phyloP scores from a whole-genome alignment of 2,888 invertebrate genomes.

The Coelogynopora nodosa region DNA sequence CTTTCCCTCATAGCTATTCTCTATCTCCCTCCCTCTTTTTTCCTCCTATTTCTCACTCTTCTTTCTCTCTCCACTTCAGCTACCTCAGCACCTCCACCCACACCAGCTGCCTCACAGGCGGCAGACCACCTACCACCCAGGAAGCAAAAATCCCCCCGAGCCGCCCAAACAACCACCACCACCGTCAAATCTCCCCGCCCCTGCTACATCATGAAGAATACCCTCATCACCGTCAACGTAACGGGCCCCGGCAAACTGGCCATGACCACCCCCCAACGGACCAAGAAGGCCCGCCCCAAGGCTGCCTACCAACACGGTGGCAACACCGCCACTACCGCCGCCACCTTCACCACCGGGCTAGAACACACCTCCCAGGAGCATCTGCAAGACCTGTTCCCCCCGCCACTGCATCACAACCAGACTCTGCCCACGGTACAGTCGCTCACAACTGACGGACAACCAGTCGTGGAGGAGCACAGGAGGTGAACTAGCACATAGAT shows the following conservation, averaged over 20 bases:
- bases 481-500: no score
- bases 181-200: not conserved
- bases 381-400: slow-evolving; percentile 1
- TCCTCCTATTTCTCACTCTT: not conserved
- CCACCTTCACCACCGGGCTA: not conserved
- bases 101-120: not conserved
- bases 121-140: not conserved
- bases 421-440: not conserved
- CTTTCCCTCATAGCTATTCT: no score
- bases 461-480: no score
- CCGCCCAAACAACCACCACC: not conserved
- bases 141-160: not conserved
- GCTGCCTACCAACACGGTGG: not conserved
- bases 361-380: not conserved
- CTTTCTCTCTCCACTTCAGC: no score
- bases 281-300: not conserved
- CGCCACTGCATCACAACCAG: not conserved
- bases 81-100: not conserved
- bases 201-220: not conserved
- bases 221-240: not conserved
- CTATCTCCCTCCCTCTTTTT: no score
- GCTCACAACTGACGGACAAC: not conserved
- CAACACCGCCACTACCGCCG: not conserved
- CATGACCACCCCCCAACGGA: not conserved
- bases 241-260: slow-evolving; percentile 8